Base-by-base conservation (phyloP, 1,140 invertebrate genomes). In the Lethrus apterus region DNA sequence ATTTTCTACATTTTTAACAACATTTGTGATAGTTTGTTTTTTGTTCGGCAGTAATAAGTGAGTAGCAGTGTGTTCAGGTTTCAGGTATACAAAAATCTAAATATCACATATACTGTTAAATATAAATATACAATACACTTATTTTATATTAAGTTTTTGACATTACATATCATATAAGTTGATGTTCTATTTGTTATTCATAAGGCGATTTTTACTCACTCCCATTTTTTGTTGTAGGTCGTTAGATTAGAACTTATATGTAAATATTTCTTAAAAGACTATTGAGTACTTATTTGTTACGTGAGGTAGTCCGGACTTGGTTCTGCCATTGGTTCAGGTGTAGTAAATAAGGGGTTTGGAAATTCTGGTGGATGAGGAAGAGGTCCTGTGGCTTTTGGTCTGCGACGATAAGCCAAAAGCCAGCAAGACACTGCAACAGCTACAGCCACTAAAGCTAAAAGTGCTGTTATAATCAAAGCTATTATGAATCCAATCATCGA, bases 401-500 rank as follows among this genome's bases (percentile, higher is more conserved):
- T 79, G 51, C 89, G 78, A 57, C 90, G 72, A 70, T 93, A 93
- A 47, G 91, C 91, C 78, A 94, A 89, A 33, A 94, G 73, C 90
- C 90, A 95, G 67, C 91, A 94, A 26, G 89, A 93, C 15, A 94
- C 90, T 32, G 90, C 90, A 23, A 93, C 87, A 14, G 91, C 91
- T 19, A 95, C 89, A 23, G 91, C 90, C 15, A 94, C 90, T 33
- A 95, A 73, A 30, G 91, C 90, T 58, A 95, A 67, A 32, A 95
- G 75, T 13, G 90, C 89, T 42, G 91, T 94, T 57, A 95, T 85
- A 46, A 93, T 85, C 57, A 95, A 71, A 40, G 91, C 88, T 52
- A 94, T 89, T 46, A 93, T 89, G 59, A 95, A 83, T 33, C 91
- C 89, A 51, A 92, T 83, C 73, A 89, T 91, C 32, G 90, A 93